Evolutionary conservation across 2,113 vertebrate genomes (phyloP).

Genomic region (Bucco capensis): DNA sequence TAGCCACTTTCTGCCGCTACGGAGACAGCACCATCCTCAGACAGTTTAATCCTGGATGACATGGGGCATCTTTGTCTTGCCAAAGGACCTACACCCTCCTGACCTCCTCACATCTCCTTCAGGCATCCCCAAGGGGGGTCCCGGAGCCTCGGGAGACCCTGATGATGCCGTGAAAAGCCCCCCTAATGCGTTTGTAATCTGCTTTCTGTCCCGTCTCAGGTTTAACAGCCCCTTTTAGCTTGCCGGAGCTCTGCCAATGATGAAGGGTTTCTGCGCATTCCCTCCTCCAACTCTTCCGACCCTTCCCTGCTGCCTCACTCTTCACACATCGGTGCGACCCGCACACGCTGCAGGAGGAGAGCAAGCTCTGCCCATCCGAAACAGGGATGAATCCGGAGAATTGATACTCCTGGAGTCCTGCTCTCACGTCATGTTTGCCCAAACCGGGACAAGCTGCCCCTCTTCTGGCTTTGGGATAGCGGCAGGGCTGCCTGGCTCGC

Average conservation of each 20-base stretch:
- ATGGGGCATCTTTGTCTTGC: conserved; percentile 36
- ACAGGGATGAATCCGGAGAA: not conserved
- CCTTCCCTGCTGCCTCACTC: not conserved
- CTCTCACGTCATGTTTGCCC: too few species aligned
- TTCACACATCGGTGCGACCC: accelerated
- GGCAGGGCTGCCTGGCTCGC: not conserved
- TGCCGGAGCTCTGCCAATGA: not conserved
- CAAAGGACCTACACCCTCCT: not conserved
- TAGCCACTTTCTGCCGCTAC: not conserved
- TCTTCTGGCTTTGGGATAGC: not conserved
- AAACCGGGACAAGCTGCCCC: accelerated
- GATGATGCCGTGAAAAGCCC: not conserved
- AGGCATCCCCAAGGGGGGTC: not conserved
- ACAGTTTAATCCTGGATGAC: conserved; percentile 12
- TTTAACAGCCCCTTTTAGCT: not conserved
- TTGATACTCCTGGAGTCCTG: too few species aligned
- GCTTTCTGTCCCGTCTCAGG: not conserved
- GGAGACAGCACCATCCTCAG: not conserved
- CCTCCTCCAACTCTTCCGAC: not conserved
- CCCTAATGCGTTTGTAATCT: not conserved
- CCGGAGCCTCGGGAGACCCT: not conserved
- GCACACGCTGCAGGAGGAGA: not conserved
- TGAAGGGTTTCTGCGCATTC: not conserved
- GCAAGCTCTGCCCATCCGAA: not conserved
- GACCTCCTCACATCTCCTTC: conserved; percentile 4